phyloP scores from a whole-genome alignment of 1,140 invertebrate species.

The Bombus confusus region DNA sequence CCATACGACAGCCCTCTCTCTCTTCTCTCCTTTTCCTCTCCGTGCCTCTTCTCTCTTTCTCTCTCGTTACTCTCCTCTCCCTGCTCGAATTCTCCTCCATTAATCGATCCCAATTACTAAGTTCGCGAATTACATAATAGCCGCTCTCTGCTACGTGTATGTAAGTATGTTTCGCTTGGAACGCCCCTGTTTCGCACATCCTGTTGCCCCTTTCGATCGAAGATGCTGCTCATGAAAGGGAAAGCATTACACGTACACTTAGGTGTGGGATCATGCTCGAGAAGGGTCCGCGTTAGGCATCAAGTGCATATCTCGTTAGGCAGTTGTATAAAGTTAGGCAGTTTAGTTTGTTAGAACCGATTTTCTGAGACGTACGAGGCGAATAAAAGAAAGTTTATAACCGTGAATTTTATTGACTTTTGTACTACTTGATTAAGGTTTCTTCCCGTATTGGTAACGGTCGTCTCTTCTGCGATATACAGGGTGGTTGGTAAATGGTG shows the following conservation, averaged over 20 bases:
- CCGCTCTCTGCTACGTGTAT: not conserved
- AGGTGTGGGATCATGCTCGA: too few species aligned
- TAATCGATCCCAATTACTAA: slow-evolving; percentile 59
- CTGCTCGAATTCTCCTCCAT: slow-evolving; percentile 42
- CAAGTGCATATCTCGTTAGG: too few species aligned
- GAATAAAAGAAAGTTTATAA: too few species aligned
- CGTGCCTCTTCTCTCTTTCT: slow-evolving; percentile 22
- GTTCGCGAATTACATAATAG: slow-evolving; percentile 52
- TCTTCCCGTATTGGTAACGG: too few species aligned
- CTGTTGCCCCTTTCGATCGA: not conserved
- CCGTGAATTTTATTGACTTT: too few species aligned
- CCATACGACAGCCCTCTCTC: slow-evolving; percentile 3
- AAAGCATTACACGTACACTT: not conserved
- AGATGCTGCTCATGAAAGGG: not conserved
- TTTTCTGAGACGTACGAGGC: too few species aligned
- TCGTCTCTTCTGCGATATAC: too few species aligned
- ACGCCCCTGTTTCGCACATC: not conserved
- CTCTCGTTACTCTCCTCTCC: not conserved
- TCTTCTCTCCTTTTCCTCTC: not conserved
- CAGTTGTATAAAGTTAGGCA: too few species aligned
- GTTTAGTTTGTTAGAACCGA: too few species aligned
- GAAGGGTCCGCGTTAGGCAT: too few species aligned
- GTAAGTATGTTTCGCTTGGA: not conserved
- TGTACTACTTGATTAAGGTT: too few species aligned
- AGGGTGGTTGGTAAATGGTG: too few species aligned